These are phyloP conservation scores for Myiozetetes cayanensis DNA, from an alignment of 2,113 vertebrate species.

Conservation along the genomic window DNA sequence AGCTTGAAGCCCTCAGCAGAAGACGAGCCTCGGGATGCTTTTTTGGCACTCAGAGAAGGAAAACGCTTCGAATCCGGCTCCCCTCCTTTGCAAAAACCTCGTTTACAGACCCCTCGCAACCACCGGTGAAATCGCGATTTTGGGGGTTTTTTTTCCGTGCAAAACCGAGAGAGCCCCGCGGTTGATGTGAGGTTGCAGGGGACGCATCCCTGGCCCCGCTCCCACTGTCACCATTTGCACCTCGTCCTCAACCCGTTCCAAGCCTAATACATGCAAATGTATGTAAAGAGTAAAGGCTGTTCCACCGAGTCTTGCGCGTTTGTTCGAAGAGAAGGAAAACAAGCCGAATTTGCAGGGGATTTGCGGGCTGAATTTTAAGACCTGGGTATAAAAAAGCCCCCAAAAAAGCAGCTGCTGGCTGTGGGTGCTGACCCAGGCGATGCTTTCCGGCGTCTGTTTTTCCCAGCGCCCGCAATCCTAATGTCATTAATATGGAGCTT, in stretches of 20 bases:
- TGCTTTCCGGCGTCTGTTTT: not conserved
- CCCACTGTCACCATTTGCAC: not conserved
- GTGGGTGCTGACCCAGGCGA: not conserved
- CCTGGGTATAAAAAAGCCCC: not conserved
- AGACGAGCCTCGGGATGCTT: not conserved
- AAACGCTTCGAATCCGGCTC: not conserved
- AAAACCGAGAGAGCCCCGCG: not conserved
- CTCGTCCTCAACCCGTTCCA: not conserved
- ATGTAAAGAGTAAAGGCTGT: conserved; percentile 29
- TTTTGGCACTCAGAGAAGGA: conserved; percentile 16
- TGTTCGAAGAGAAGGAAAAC: conserved; percentile 3
- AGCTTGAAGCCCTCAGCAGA: conserved; percentile 16
- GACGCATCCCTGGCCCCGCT: not conserved
- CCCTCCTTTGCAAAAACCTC: not conserved
- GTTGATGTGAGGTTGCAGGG: not conserved
- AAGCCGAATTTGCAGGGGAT: not conserved
- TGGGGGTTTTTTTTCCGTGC: not conserved
- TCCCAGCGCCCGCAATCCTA: not conserved
- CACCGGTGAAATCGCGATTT: not conserved
- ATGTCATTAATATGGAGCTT: conserved; percentile 26
- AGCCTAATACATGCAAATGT: conserved; percentile 48
- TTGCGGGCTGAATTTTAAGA: not conserved
- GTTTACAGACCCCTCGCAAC: not conserved
- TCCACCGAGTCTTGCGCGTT: conserved; percentile 14
- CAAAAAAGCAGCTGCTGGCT: not conserved